Base-by-base conservation (phyloP, 1,140 invertebrate genomes). In the Nasonia giraulti region DNA sequence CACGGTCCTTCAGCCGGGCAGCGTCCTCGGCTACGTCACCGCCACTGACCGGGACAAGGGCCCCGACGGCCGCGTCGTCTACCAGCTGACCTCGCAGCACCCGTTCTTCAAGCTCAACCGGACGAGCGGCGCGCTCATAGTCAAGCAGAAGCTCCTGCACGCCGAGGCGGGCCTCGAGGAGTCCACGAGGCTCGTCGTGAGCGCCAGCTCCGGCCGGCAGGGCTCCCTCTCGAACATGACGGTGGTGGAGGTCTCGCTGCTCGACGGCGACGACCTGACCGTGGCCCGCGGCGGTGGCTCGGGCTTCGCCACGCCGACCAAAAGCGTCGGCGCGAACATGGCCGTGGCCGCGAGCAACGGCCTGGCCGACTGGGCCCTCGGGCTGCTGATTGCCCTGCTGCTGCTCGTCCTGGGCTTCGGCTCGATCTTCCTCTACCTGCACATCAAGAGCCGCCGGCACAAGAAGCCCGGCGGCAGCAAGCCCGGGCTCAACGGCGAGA, bases 31-130 rank as follows among this genome's bases (percentile, higher is more conserved):
- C 0, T 95, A 96, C 88, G 97, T 99, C 4, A 95, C 95, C 17
- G 98, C 98, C 5, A 97, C 95, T 0, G 98, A 99, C 91, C 93
- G 96, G 88, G 98, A 99, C 89, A 96, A 96, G 89, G 98, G 98
- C 0, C 95, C 96, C 0, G 98, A 99, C 91, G 98, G 98, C 4
- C 94, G 96, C 71, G 96, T 99, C 0, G 96, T 98, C 0, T 99
- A 99, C 90, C 96, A 97, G 87, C 89, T 99, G 17, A 96, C 95
- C 12, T 96, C 96, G 0, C 96, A 96, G 76, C 96, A 98, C 92
- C 95, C 96, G 0, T 97, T 97, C 89, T 98, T 99, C 90, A 97
- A 97, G 92, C 95, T 99, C 20, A 99, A 99, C 91, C 94, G 97
- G 86, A 98, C 97, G 1, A 98, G 96, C 6, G 98, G 98, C 2